These are phyloP conservation scores for Lysiphlebus fabarum DNA, from an alignment of 1,140 invertebrate species.

Conservation along the genomic window DNA sequence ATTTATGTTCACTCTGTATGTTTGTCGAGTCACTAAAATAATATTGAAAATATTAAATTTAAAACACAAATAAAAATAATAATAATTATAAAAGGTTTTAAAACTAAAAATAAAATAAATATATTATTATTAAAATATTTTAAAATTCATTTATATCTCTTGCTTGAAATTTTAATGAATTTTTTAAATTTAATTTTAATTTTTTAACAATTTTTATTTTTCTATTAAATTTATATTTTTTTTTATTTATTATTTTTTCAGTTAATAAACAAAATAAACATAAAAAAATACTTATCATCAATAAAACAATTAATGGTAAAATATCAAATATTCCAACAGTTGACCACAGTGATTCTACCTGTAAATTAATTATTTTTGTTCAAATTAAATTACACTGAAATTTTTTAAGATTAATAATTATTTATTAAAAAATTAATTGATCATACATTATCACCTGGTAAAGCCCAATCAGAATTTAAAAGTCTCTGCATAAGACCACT, in stretches of 20 bases:
- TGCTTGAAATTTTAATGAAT: no score
- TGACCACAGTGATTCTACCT: conserved; percentile 24
- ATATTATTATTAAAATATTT: no score
- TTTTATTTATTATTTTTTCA: conserved; percentile 26
- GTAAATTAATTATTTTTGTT: not conserved
- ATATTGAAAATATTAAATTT: no score
- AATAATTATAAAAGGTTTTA: no score
- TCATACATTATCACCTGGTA: conserved; percentile 26
- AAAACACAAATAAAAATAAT: no score
- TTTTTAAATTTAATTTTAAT: conserved; percentile 16
- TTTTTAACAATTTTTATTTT: conserved; percentile 18
- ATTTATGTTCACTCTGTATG: no score
- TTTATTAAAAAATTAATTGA: not conserved
- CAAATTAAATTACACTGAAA: no score
- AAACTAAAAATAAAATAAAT: no score
- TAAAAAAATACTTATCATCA: conserved; percentile 28
- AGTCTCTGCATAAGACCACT: conserved; percentile 49
- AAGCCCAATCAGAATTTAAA: conserved; percentile 41
- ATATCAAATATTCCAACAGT: conserved; percentile 42
- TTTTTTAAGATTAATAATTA: no score
- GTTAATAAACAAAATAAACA: conserved; percentile 25
- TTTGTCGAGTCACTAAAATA: no score
- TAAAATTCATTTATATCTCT: no score
- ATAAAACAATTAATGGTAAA: conserved; percentile 37
- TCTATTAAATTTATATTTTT: conserved; percentile 24